Percentiles rank a stretch among this genome's conserved stretches.
Conservation (phyloP, 1,140 invertebrate species). For the Papilio xuthus region DNA sequence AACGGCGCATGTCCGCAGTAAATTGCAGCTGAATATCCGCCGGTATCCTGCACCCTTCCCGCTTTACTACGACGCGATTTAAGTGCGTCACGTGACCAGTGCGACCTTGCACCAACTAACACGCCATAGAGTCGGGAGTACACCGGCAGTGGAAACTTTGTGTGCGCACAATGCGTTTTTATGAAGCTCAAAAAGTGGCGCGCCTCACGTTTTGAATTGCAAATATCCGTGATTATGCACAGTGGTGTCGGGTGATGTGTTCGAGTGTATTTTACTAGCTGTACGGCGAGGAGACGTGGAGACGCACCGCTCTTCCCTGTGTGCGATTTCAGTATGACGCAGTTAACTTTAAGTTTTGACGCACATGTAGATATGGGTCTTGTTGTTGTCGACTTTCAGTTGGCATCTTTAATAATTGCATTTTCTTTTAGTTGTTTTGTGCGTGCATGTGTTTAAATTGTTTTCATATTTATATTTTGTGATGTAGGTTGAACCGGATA, state of each 20-base stretch:
- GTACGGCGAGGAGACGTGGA: slow-evolving; percentile 59
- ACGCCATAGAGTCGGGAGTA: slow-evolving; percentile 43
- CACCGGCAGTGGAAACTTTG: slow-evolving; percentile 50
- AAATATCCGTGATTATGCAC: slow-evolving; percentile 75
- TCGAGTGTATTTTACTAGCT: slow-evolving; percentile 73
- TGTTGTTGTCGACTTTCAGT: background rate
- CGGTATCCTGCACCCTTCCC: slow-evolving; percentile 58
- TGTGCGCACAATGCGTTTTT: slow-evolving; percentile 67
- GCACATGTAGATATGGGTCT: slow-evolving; percentile 17
- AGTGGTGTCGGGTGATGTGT: slow-evolving; percentile 68
- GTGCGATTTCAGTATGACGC: slow-evolving; percentile 42
- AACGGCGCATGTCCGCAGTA: slow-evolving; percentile 77
- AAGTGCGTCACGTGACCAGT: slow-evolving; percentile 38
- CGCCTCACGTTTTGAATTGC: slow-evolving; percentile 72
- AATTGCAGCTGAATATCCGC: slow-evolving; percentile 67
- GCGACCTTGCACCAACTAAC: slow-evolving; percentile 62
- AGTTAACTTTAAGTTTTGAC: slow-evolving; percentile 6
- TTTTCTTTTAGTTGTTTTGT: slow-evolving; percentile 4
- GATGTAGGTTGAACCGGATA: background rate
- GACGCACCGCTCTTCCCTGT: slow-evolving; percentile 57
- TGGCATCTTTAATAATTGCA: background rate
- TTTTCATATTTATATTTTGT: slow-evolving; percentile 1
- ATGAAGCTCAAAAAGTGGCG: slow-evolving; percentile 68
- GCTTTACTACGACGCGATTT: slow-evolving; percentile 46
- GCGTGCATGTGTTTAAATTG: background rate